Evolutionary conservation across 2,888 invertebrate species (phyloP), one percentile per base, ranked within the genome.

Genomic region (Andrena fulva): DNA sequence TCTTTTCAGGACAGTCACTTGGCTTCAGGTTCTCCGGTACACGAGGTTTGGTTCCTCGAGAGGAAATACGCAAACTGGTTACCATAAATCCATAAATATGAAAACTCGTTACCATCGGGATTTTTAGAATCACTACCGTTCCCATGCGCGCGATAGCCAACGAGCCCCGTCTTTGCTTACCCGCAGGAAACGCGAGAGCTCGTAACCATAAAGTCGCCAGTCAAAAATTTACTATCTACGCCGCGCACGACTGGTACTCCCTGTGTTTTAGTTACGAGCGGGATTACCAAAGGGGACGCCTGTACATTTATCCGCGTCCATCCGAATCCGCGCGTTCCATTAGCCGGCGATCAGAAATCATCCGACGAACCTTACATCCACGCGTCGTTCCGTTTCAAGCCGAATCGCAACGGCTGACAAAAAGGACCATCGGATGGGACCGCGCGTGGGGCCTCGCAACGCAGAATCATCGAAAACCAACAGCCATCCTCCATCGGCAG

Each of bases 61-160:
- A 62, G 29, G 64, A 66, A 24, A 8, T 64, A 27, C 24, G 62
- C n/a, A 35, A 48, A 12, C 42, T 75, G 64, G 77, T 76, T 76
- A 77, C 48, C 76, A 77, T 75, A 75, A 77, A 77, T 59, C 50
- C 77, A 77, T 77, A 77, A 77, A 66, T 77, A 77, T 76, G 59
- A 42, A 42, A 68, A 62, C 54, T 54, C 54, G 62, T 67, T 77
- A 63, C 16, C 31, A 48, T 35, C 77, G 48, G 54, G 68, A 77
- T 77, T 62, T 66, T 54, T 33, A 24, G 42, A 35, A 77, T 52
- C 10, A 20, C 62, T 63, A 29, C 20, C 8, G 62, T 77, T 77
- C 52, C 8, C 52, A 20, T 27, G 29, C 7, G n/a, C 33, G 27
- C n/a, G 29, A 20, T 50, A n/a, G 27, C 20, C 31, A 50, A 59